Percentiles rank a stretch among this genome's conserved stretches.
phyloP scores from a whole-genome alignment of 2,888 invertebrate genomes.

The Aromia moschata region DNA sequence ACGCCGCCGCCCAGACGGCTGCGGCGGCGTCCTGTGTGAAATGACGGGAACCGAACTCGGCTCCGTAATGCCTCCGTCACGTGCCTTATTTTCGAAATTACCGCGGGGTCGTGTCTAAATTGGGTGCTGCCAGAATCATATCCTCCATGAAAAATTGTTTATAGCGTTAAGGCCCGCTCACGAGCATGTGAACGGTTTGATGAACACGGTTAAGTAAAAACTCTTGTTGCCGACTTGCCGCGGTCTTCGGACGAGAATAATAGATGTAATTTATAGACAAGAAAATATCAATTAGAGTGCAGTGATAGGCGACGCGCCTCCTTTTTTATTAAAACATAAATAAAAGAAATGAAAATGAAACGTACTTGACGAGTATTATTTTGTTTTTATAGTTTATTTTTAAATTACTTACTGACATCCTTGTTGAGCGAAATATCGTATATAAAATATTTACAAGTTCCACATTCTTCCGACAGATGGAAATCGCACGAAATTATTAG shows the following conservation, averaged over 20 bases:
- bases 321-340: no score
- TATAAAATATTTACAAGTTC: no score
- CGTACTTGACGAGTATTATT: no score
- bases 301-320: no score
- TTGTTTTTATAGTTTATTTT: no score
- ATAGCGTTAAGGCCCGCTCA: constrained; percentile 34
- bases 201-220: constrained; percentile 38
- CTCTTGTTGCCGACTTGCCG: constrained; percentile 30
- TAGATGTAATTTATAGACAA: no score
- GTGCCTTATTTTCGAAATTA: constrained; percentile 58
- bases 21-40: constrained; percentile 58
- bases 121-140: constrained; percentile 58
- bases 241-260: not conserved
- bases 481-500: no score
- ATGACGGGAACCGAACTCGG: constrained; percentile 49
- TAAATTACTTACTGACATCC: no score
- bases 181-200: constrained; percentile 38
- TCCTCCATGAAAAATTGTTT: constrained; percentile 59
- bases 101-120: constrained; percentile 54
- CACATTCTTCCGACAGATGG: no score
- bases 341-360: no score
- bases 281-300: no score
- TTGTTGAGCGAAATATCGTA: no score
- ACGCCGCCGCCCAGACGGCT: constrained; percentile 53
- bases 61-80: constrained; percentile 52